Conservation (phyloP, 2,888 invertebrate genomes). For the Nomada hirtipes region DNA sequence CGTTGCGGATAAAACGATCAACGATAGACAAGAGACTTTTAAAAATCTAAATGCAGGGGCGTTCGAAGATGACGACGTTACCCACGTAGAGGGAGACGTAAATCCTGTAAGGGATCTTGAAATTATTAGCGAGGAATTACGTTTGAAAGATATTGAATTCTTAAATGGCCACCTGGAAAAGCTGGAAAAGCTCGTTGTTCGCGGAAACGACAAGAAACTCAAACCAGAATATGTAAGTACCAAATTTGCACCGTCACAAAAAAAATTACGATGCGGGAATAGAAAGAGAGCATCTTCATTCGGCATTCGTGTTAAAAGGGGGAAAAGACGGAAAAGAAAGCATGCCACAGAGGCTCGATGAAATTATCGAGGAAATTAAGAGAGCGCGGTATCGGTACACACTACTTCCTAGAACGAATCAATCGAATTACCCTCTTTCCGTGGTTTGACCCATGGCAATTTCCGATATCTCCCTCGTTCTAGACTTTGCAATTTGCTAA, state of each 20-base stretch:
- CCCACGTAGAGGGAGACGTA: slow-evolving; percentile 99
- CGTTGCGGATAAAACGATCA: too few species aligned
- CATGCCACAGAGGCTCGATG: slow-evolving; percentile 63
- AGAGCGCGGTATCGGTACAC: slow-evolving; percentile 71
- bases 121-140: slow-evolving; percentile 97
- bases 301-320: neutral
- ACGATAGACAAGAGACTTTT: too few species aligned
- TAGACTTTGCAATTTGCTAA: slow-evolving; percentile 75
- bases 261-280: neutral
- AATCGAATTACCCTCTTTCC: slow-evolving; percentile 74
- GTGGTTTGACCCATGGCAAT: slow-evolving; percentile 73
- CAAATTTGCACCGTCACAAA: neutral
- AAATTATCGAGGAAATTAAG: slow-evolving; percentile 78
- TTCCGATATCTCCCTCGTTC: slow-evolving; percentile 72
- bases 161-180: slow-evolving; percentile 93
- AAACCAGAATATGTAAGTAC: slow-evolving; percentile 96
- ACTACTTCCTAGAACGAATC: slow-evolving; percentile 79
- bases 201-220: slow-evolving; percentile 96
- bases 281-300: neutral
- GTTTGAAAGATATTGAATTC: slow-evolving; percentile 97
- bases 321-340: slow-evolving; percentile 2
- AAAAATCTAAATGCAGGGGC: slow-evolving; percentile 88
- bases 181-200: slow-evolving; percentile 91
- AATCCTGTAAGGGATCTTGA: slow-evolving; percentile 98
- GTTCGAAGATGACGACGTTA: slow-evolving; percentile 98